Conservation (phyloP, 2,888 invertebrate genomes). For the Copidosoma aretas region DNA sequence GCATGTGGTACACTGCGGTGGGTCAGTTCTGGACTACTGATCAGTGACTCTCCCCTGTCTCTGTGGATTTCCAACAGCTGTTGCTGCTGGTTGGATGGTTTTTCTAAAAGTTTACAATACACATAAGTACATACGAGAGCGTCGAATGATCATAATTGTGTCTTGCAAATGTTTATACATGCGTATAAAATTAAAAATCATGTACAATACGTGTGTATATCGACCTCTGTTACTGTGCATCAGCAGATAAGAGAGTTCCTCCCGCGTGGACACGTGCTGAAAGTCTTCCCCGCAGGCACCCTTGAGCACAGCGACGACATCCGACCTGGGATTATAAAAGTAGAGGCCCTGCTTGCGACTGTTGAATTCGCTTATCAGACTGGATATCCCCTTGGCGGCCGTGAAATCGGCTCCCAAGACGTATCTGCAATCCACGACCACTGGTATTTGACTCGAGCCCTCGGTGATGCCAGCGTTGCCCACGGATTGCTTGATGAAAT, state of each 20-base stretch:
- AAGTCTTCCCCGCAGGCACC: slow-evolving; percentile 73
- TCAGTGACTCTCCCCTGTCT: slow-evolving; percentile 48
- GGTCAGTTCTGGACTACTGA: slow-evolving; percentile 50
- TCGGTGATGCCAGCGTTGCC: slow-evolving; percentile 75
- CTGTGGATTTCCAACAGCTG: slow-evolving; percentile 50
- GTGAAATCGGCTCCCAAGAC: slow-evolving; percentile 86
- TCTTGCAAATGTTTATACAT: too few species aligned
- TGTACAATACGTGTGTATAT: too few species aligned
- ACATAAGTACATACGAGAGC: too few species aligned
- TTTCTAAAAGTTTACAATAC: slow-evolving; percentile 50
- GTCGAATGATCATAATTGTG: too few species aligned
- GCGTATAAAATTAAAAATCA: too few species aligned
- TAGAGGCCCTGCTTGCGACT: slow-evolving; percentile 76
- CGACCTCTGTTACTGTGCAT: slow-evolving; percentile 59
- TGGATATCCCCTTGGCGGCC: slow-evolving; percentile 82
- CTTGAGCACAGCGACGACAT: slow-evolving; percentile 73
- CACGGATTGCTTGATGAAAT: slow-evolving; percentile 81
- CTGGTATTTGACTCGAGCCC: slow-evolving; percentile 75
- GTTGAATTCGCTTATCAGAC: slow-evolving; percentile 75
- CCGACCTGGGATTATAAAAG: slow-evolving; percentile 72
- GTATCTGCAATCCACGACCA: slow-evolving; percentile 82
- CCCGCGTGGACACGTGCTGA: slow-evolving; percentile 67
- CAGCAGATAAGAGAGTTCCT: slow-evolving; percentile 68
- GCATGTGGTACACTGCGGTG: slow-evolving; percentile 54
- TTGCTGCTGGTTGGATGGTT: slow-evolving; percentile 44